Evolutionary conservation across 2,888 invertebrate genomes (phyloP), one percentile per base, ranked within the genome.

Genomic region (Rotaria magnacalcarata): DNA sequence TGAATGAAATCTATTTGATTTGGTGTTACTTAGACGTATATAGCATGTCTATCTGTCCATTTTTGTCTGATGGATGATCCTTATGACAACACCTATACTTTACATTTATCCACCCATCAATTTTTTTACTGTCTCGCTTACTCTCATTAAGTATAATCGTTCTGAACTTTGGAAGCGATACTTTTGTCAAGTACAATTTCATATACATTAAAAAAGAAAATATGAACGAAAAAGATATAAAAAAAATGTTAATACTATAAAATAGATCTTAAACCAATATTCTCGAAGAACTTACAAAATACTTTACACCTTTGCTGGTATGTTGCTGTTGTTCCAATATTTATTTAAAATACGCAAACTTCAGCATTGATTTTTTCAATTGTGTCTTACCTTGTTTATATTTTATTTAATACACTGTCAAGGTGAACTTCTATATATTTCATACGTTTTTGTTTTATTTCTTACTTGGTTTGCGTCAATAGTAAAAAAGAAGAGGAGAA

Each of bases 61-160:
- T 67, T 67, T 67, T 14, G 14, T 19, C 67, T 67, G 34, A 67
- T 67, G 34, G 67, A 67, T 67, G 67, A 67, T 67, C 67, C 67
- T 67, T 67, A 67, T 7, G 67, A 67, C 67, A 67, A 67, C 67
- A 67, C 67, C 67, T 67, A 67, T 67, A 67, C 67, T 67, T 67
- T 67, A 67, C 34, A 41, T 67, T 67, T 6, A 67, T 16, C 67
- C 67, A 19, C 67, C 67, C 34, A 67, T 41, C 34, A 34, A 19
- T 67, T 67, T 67, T 67, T 67, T 67, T 34, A 0, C 41, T 11
- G 14, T 67, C 14, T 67, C 67, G 6, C 14, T 50, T 50, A 34
- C 14, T 67, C 67, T 67, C 67, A 67, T 67, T 67, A 67, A 67
- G n/a, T 67, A 34, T 34, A 67, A 41, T 67, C 34, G 67, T 67